A percentile compares a stretch with the other conserved stretches of the same genome.
phyloP scores from a whole-genome alignment of 2,888 invertebrate genomes.

The Electrophaes corylata region DNA sequence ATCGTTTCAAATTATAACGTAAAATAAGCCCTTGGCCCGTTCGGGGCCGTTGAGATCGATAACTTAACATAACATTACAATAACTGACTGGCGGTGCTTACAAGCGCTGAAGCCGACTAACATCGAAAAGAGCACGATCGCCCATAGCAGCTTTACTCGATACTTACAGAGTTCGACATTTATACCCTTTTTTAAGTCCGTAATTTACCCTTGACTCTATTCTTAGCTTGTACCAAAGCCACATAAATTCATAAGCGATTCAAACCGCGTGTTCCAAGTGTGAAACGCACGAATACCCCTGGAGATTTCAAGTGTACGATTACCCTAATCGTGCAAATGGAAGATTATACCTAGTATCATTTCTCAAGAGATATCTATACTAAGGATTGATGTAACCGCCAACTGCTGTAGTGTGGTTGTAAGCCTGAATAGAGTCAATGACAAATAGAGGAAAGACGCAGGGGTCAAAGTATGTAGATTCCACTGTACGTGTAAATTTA shows the following conservation, averaged over 20 bases:
- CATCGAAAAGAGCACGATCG: conserved; percentile 60
- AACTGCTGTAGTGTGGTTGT: neutral
- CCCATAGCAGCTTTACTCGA: conserved; percentile 40
- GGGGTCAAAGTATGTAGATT: conserved; percentile 13
- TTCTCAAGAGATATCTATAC: neutral
- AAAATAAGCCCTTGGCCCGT: conserved; percentile 72
- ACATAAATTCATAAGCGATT: neutral
- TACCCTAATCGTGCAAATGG: neutral
- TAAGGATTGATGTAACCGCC: neutral
- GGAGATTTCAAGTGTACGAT: neutral
- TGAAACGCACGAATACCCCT: neutral
- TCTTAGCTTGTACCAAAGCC: neutral
- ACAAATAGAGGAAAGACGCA: conserved; percentile 21
- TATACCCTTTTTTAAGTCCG: conserved; percentile 20
- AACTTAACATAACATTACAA: conserved; percentile 62
- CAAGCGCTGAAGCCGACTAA: conserved; percentile 69
- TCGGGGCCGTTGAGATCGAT: conserved; percentile 79
- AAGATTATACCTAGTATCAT: neutral
- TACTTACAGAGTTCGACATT: conserved; percentile 33
- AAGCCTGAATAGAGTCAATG: conserved; percentile 17
- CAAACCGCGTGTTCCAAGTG: neutral
- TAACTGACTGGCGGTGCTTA: conserved; percentile 71
- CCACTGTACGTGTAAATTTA: conserved; percentile 9
- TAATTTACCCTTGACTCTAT: conserved; percentile 10
- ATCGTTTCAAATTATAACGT: conserved; percentile 59